Evolutionary conservation across 2,888 invertebrate genomes (phyloP).

Genomic region (Macrosoma leucophasiata): DNA sequence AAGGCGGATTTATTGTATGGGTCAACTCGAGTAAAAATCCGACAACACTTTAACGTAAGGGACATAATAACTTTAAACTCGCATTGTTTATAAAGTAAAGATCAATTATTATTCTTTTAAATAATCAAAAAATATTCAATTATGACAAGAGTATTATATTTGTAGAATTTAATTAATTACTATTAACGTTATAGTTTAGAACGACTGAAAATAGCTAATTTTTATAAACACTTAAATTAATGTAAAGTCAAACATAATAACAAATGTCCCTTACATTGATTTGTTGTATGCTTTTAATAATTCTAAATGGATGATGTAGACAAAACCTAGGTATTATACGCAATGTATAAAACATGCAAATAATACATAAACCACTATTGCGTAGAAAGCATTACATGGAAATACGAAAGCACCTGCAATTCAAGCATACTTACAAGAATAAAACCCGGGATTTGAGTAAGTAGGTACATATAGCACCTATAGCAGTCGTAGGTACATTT

Average conservation of each 20-base stretch:
- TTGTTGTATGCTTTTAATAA: background rate
- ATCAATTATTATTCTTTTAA: conserved; percentile 1
- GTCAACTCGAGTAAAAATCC: conserved; percentile 2
- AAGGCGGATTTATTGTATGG: conserved; percentile 2
- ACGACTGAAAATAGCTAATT: background rate
- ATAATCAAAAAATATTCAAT: background rate
- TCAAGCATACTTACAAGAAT: conserved; percentile 7
- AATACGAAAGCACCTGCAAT: conserved; percentile 1
- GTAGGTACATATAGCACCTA: background rate
- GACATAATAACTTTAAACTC: conserved; percentile 10
- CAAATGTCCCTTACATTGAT: conserved; percentile 10
- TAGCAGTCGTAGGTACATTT: too few species aligned
- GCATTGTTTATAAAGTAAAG: conserved; percentile 13
- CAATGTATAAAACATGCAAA: background rate
- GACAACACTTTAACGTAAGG: conserved; percentile 17
- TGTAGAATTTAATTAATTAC: conserved; percentile 1
- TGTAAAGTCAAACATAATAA: conserved; percentile 8
- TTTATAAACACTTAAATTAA: conserved; percentile 2
- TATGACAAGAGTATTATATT: background rate
- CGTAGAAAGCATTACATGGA: background rate
- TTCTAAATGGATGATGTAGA: too few species aligned
- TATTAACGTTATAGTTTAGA: background rate
- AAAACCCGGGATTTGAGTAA: conserved; percentile 7
- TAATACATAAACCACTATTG: conserved; percentile 2
- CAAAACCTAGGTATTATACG: background rate